Evolutionary conservation across 2,113 vertebrate species (phyloP).

Genomic region (Hystrix cristata): DNA sequence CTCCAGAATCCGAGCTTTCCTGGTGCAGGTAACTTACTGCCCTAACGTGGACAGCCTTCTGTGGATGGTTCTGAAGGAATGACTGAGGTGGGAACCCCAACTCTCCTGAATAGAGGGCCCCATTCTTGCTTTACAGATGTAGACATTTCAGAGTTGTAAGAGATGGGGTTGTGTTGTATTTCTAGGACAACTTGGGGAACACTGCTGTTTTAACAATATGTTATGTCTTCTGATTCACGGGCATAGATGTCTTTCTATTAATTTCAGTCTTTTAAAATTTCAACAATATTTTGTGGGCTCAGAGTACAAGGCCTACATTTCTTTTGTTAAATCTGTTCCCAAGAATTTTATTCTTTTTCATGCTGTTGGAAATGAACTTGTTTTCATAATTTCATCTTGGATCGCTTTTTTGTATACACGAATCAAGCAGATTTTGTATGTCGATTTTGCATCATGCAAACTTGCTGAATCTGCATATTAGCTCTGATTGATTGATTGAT

Average conservation of each 20-base stretch:
- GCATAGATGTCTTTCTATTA: neutral
- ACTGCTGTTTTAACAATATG: neutral
- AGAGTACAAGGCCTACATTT: neutral
- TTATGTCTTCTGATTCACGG: neutral
- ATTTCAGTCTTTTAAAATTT: neutral
- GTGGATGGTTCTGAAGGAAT: neutral
- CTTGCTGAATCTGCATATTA: neutral
- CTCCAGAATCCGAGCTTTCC: neutral
- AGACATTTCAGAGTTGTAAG: neutral
- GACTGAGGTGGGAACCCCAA: neutral
- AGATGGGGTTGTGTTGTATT: neutral
- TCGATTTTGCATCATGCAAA: neutral
- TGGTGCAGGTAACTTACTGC: neutral
- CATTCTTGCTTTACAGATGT: neutral
- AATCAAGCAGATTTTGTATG: neutral
- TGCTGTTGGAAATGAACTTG: neutral
- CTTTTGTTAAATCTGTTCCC: neutral
- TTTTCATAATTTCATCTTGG: conserved; percentile 10
- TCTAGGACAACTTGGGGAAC: neutral
- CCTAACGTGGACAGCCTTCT: neutral
- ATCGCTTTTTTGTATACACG: neutral
- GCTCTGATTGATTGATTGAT: neutral
- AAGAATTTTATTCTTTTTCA: neutral
- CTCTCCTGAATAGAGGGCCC: neutral
- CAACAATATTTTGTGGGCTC: neutral